phyloP scores from a whole-genome alignment of 2,888 invertebrate genomes.

The Watsonalla binaria region DNA sequence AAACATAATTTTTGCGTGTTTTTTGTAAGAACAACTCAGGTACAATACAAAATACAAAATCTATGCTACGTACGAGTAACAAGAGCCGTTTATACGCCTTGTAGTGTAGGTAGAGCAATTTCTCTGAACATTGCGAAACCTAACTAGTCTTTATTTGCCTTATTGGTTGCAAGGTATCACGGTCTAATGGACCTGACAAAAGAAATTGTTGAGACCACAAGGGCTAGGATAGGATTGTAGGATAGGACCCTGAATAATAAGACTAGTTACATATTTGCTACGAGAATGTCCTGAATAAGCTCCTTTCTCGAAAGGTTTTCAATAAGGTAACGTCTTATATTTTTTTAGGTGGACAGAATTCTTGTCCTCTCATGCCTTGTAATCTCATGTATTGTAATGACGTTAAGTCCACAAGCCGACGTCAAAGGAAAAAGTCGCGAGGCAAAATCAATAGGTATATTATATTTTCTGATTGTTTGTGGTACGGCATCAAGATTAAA shows the following conservation, averaged over 20 bases:
- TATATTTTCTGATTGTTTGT: no score
- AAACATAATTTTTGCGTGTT: no score
- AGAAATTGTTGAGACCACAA: conserved; percentile 8
- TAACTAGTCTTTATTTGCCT: neutral
- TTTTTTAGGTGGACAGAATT: neutral
- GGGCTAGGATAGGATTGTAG: conserved; percentile 4
- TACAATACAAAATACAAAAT: no score
- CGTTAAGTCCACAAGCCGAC: no score
- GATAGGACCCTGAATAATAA: conserved; percentile 2
- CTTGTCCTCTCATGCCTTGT: neutral
- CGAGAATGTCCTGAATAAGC: neutral
- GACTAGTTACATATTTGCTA: conserved; percentile 4
- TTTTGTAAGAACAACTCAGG: no score
- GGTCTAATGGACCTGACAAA: conserved; percentile 6
- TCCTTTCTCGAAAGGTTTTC: neutral
- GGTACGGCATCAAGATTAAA: no score
- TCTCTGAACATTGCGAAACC: neutral
- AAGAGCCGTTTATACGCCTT: no score
- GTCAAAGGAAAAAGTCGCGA: no score
- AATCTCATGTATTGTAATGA: no score
- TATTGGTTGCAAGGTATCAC: conserved; percentile 2
- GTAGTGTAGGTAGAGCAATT: no score
- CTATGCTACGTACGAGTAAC: no score
- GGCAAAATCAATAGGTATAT: no score
- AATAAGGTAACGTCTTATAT: neutral